phyloP scores from a whole-genome alignment of 2,113 vertebrate species.

The Orthonyx spaldingii region DNA sequence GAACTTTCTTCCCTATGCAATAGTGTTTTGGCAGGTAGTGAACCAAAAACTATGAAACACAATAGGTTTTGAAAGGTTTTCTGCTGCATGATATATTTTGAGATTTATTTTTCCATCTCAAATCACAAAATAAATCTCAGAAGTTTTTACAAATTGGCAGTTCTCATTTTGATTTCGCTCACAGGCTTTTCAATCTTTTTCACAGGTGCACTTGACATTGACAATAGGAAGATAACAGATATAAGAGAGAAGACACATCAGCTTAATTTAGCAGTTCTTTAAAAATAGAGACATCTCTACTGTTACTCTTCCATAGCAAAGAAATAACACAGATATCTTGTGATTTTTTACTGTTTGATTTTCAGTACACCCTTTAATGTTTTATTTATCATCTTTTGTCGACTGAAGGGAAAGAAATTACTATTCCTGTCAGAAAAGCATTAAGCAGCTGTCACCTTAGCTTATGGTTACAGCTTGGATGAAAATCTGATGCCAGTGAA shows the following conservation, averaged over 20 bases:
- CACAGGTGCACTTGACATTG: not conserved
- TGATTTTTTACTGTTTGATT: not conserved
- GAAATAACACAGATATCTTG: not conserved
- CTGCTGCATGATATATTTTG: not conserved
- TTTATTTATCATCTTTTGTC: not conserved
- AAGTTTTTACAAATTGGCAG: not conserved
- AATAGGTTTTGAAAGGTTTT: not conserved
- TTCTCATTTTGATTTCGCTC: not conserved
- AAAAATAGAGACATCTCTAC: not conserved
- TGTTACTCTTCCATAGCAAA: not conserved
- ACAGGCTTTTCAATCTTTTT: not conserved
- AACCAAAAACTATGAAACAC: not conserved
- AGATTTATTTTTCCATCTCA: not conserved
- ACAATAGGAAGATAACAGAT: not conserved
- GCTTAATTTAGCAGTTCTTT: not conserved
- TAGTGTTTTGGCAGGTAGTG: not conserved
- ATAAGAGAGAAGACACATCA: not conserved
- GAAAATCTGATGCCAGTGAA: not conserved
- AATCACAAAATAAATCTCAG: not conserved
- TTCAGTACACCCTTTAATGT: not conserved
- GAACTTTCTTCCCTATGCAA: not conserved
- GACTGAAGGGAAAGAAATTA: not conserved
- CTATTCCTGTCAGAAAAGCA: not conserved
- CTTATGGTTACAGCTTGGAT: not conserved
- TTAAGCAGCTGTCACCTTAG: not conserved